A percentile compares a stretch with the other conserved stretches of the same genome.
Evolutionary conservation across 2,797 vertebrate species (phyloP).

Genomic region (Darevskia nairensis): DNA sequence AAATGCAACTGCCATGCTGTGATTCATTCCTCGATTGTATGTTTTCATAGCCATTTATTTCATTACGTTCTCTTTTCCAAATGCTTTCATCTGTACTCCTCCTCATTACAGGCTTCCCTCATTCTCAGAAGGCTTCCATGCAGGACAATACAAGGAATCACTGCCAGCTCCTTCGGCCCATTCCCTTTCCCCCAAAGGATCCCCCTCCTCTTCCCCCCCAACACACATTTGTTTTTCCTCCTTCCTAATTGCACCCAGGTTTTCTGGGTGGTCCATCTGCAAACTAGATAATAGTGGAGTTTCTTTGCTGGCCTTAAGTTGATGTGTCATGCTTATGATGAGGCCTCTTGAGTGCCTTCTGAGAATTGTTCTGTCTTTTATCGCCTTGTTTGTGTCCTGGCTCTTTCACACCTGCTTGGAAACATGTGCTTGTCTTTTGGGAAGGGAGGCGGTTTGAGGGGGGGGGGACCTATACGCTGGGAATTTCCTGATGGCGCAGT

Average conservation of each 20-base stretch:
- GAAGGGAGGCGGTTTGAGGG: constrained; percentile 24
- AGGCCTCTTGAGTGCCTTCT: constrained; percentile 73
- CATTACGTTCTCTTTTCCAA: constrained; percentile 69
- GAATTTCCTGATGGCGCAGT: constrained; percentile 33
- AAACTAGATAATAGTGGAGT: constrained; percentile 76
- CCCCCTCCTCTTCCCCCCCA: constrained; percentile 10
- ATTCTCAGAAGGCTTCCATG: constrained; percentile 80
- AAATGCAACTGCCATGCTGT: constrained; percentile 53
- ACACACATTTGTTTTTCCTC: constrained; percentile 70
- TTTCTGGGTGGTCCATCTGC: constrained; percentile 83
- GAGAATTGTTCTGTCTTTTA: constrained; percentile 66
- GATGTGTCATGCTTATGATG: constrained; percentile 70
- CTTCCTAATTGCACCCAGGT: constrained; percentile 76
- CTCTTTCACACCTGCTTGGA: constrained; percentile 78
- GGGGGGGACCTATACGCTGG: not conserved
- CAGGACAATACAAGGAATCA: constrained; percentile 79
- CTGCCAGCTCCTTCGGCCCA: constrained; percentile 44
- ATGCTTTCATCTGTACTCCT: constrained; percentile 71
- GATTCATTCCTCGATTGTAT: constrained; percentile 59
- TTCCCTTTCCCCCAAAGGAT: constrained; percentile 41
- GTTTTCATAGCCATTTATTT: constrained; percentile 71
- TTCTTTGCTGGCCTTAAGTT: constrained; percentile 68
- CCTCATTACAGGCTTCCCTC: constrained; percentile 70
- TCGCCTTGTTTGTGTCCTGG: constrained; percentile 72
- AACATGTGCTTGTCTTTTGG: constrained; percentile 50